Evolutionary conservation across 2,113 vertebrate genomes (phyloP).

Genomic region (Phycodurus eques): DNA sequence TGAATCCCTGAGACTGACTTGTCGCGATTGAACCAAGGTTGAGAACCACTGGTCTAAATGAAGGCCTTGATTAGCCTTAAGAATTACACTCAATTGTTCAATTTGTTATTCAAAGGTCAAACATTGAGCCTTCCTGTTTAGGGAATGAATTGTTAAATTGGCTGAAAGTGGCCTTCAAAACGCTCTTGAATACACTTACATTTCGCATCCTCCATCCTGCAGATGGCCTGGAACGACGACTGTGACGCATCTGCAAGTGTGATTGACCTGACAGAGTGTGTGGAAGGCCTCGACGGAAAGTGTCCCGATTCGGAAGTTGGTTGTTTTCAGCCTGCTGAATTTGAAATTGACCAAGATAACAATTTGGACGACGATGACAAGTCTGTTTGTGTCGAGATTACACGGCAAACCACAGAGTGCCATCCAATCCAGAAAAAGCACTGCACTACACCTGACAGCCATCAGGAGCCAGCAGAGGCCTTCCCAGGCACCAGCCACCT

Average conservation of each 20-base stretch:
- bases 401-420: background rate
- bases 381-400: background rate
- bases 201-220: background rate
- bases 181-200: background rate
- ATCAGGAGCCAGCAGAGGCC: background rate
- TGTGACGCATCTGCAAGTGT: slow-evolving; percentile 6
- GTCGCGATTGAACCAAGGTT: too few relatives aligned
- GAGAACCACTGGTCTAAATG: too few relatives aligned
- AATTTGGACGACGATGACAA: slow-evolving; percentile 1
- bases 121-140: too few relatives aligned
- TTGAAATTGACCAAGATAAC: background rate
- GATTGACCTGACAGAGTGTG: slow-evolving; percentile 41
- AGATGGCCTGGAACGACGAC: background rate
- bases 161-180: background rate
- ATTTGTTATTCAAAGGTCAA: too few relatives aligned
- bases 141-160: too few relatives aligned
- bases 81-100: too few relatives aligned
- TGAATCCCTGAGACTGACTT: too few relatives aligned
- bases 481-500: background rate
- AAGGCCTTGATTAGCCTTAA: too few relatives aligned
- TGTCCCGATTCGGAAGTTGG: slow-evolving; percentile 26
- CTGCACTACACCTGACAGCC: background rate
- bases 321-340: slow-evolving; percentile 14
- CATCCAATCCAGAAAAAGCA: background rate
- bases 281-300: slow-evolving; percentile 42